These are phyloP conservation scores for Eulacestoma nigropectus DNA, from an alignment of 2,113 vertebrate species.

Conservation along the genomic window DNA sequence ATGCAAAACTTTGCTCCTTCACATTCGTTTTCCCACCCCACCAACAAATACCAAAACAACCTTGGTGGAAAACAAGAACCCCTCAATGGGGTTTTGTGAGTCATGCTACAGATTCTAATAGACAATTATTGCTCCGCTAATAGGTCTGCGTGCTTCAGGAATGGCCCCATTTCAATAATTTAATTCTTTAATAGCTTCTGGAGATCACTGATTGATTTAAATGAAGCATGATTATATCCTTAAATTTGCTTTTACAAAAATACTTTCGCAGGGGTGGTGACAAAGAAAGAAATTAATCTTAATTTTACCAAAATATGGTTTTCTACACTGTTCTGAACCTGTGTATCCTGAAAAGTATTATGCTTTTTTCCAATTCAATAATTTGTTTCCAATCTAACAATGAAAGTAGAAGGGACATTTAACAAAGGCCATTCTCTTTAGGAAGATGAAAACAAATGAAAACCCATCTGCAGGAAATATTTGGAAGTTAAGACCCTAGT, in stretches of 20 bases:
- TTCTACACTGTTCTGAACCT: not conserved
- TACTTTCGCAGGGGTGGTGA: not conserved
- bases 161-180: not conserved
- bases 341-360: not conserved
- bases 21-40: constrained; percentile 6
- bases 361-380: not conserved
- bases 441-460: not conserved
- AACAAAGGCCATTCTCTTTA: not conserved
- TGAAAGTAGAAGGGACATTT: not conserved
- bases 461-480: not conserved
- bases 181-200: not conserved
- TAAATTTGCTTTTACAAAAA: not conserved
- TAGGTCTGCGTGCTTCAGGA: not conserved
- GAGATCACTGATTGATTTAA: not conserved
- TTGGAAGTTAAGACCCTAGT: not conserved
- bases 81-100: not conserved
- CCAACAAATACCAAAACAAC: not conserved
- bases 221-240: not conserved
- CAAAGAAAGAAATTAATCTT: not conserved
- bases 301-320: not conserved
- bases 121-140: not conserved
- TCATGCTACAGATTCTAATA: not conserved
- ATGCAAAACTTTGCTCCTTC: constrained; percentile 8
- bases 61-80: not conserved
- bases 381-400: not conserved